Conservation (phyloP, 2,888 invertebrate species). For the Clivina fossor region DNA sequence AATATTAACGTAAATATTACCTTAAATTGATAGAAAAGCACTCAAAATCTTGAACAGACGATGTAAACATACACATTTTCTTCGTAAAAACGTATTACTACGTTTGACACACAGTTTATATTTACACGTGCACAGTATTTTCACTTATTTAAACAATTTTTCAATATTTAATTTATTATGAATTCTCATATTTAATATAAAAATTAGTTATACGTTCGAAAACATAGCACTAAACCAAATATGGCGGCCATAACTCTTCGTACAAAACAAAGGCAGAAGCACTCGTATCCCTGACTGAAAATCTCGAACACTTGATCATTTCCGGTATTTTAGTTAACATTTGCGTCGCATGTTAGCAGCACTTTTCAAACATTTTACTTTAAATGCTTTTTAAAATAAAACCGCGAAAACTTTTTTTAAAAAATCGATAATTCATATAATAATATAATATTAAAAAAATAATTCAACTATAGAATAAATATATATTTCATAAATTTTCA, state of each 20-base stretch:
- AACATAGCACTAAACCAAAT: slow-evolving; percentile 81
- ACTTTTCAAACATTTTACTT: slow-evolving; percentile 5
- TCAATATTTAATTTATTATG: slow-evolving; percentile 46
- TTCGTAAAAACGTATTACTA: slow-evolving; percentile 48
- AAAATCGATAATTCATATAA: not conserved
- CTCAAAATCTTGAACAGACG: slow-evolving; percentile 65
- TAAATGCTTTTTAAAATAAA: slow-evolving; percentile 13
- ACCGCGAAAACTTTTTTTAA: slow-evolving; percentile 5
- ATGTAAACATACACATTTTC: slow-evolving; percentile 76
- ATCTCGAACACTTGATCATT: slow-evolving; percentile 52
- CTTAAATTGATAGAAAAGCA: slow-evolving; percentile 65
- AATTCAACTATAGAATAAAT: not conserved
- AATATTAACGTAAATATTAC: slow-evolving; percentile 48
- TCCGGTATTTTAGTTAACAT: slow-evolving; percentile 43
- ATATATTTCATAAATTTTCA: not conserved
- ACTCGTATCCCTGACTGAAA: slow-evolving; percentile 53
- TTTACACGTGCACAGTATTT: slow-evolving; percentile 52
- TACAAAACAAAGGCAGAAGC: slow-evolving; percentile 71
- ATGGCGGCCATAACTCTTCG: slow-evolving; percentile 80
- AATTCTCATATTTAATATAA: slow-evolving; percentile 49
- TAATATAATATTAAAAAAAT: not conserved
- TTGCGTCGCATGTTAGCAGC: slow-evolving; percentile 37
- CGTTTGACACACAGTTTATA: slow-evolving; percentile 49
- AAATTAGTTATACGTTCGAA: slow-evolving; percentile 60
- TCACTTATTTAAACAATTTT: slow-evolving; percentile 48